These are phyloP conservation scores for Lacanobia oleracea DNA, from an alignment of 2,888 invertebrate species.

Conservation along the genomic window DNA sequence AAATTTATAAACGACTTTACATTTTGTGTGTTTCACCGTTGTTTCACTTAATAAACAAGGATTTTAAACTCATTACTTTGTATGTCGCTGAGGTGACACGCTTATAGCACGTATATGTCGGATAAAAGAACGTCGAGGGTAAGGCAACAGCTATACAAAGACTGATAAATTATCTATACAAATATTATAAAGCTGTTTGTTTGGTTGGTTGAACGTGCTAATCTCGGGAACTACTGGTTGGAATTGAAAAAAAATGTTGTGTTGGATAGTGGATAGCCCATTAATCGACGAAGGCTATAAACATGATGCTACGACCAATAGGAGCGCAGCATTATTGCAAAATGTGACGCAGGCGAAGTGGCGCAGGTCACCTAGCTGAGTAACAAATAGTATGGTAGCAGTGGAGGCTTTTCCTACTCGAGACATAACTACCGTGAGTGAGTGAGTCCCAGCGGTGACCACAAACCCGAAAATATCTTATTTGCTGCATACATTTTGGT, in stretches of 20 bases:
- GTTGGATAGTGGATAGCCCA: too few species aligned
- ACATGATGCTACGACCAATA: too few species aligned
- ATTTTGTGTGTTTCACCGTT: conserved; percentile 16
- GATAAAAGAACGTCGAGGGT: neutral
- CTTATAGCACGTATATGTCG: neutral
- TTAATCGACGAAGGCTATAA: too few species aligned
- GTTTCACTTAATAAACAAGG: neutral
- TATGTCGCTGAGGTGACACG: neutral
- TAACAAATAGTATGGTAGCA: neutral
- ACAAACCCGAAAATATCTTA: neutral
- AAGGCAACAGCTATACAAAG: neutral
- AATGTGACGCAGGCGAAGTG: too few species aligned
- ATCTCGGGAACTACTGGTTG: too few species aligned
- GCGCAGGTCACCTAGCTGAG: neutral
- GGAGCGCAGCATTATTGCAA: too few species aligned
- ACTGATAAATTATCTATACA: neutral
- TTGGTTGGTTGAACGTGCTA: too few species aligned
- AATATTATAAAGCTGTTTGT: too few species aligned
- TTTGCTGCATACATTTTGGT: conserved; percentile 11
- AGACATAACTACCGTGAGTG: too few species aligned
- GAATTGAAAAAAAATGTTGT: too few species aligned
- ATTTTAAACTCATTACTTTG: neutral
- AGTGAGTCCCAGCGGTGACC: neutral
- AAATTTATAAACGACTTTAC: conserved; percentile 8
- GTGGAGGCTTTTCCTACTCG: neutral